Evolutionary conservation across 2,797 vertebrate genomes (phyloP), one percentile per base, ranked within the genome.

Genomic region (Sebastes diploproa): DNA sequence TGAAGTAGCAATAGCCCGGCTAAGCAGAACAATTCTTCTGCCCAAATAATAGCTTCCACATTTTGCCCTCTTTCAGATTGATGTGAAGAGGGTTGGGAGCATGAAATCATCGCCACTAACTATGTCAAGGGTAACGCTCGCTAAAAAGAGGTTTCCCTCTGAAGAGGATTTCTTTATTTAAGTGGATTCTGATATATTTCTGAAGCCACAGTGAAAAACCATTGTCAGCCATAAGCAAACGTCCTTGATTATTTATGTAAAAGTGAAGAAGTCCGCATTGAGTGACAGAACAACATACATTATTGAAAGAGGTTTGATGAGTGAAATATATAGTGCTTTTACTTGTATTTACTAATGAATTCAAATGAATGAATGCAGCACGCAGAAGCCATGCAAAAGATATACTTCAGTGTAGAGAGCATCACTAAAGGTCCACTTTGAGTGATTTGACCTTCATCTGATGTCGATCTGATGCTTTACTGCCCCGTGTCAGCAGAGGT

Each of bases 391-490:
- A 52, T 10, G 4, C 1, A 34, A 23, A 62, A 72, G 7, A 55
- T 6, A 12, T 8, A 50, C 4, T 30, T 59, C 36, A 10, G 29
- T 25, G 11, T 13, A 25, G 32, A 32, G 7, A 23, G 60, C 9
- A 34, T 60, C 32, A 55, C 36, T 42, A 72, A 60, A 66, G 75
- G 59, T 80, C 36, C 29, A 77, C 38, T 29, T 73, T 71, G 72
- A 86, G 72, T 74, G 66, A 76, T 55, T 69, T 88, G 85, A 91
- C 90, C 86, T 91, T 94, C 78, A 78, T 66, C 60, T 72, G 72
- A 72, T 83, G 82, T 73, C 25, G n/a, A 72, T 88, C 54, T 66
- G 63, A 71, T 54, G 50, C 78, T 80, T 81, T 84, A 54, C 65
- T 78, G 77, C 83, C 80, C n/a, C 18, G 65, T 80, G 86, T 68